phyloP scores from a whole-genome alignment of 2,113 vertebrate species.

The Macquaria australasica region DNA sequence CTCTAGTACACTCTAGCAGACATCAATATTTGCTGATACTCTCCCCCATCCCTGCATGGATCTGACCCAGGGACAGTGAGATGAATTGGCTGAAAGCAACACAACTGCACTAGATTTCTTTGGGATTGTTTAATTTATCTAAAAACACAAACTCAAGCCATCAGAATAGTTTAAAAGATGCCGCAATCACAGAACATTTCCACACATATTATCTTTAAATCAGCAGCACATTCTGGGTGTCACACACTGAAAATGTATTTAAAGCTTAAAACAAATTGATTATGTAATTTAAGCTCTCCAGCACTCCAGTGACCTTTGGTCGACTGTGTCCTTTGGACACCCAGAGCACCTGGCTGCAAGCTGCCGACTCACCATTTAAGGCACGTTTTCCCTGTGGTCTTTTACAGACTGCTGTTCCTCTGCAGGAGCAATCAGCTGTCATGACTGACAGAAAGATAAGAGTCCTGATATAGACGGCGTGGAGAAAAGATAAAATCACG shows the following conservation, averaged over 20 bases:
- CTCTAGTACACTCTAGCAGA: neutral
- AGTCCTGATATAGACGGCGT: conserved; percentile 15
- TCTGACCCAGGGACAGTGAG: neutral
- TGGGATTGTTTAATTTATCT: neutral
- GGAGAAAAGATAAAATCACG: conserved; percentile 1
- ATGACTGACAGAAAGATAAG: conserved; percentile 36
- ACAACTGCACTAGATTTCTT: neutral
- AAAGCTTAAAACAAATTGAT: conserved; percentile 43
- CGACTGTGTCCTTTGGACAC: conserved; percentile 39
- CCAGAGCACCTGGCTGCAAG: conserved; percentile 45
- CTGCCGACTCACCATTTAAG: conserved; percentile 56
- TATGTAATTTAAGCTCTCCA: conserved; percentile 51
- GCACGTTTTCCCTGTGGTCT: conserved; percentile 47
- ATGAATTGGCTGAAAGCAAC: conserved; percentile 10
- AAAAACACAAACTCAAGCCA: neutral
- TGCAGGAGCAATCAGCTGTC: conserved; percentile 56
- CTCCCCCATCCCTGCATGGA: neutral
- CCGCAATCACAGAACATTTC: neutral
- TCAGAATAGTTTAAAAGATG: neutral
- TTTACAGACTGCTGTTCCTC: conserved; percentile 18
- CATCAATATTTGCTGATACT: neutral
- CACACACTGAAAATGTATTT: conserved; percentile 1
- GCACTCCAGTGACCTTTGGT: conserved; percentile 63
- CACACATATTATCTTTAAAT: neutral
- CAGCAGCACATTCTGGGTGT: neutral